Evolutionary conservation across 2,113 vertebrate species (phyloP).

Genomic region (Rissa tridactyla): DNA sequence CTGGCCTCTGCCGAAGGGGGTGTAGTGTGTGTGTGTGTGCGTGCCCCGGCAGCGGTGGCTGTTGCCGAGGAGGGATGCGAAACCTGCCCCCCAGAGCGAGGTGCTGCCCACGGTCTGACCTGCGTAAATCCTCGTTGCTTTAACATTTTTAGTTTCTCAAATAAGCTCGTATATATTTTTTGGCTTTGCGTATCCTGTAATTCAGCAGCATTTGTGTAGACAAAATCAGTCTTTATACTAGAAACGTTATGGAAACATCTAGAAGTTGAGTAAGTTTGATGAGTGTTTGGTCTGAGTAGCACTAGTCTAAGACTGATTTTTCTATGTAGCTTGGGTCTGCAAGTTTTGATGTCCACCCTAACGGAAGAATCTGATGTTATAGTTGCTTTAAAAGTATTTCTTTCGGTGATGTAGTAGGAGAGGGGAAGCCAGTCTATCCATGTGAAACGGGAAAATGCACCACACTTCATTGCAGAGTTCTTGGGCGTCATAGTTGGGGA

Average conservation of each 20-base stretch:
- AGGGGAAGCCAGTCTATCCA: rapidly evolving
- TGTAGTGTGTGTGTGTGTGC: background rate
- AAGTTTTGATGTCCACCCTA: background rate
- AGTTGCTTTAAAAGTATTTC: background rate
- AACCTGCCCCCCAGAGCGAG: background rate
- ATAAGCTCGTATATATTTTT: rapidly evolving
- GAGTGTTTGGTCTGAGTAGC: background rate
- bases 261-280: background rate
- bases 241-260: background rate
- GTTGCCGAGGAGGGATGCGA: background rate
- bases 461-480: rapidly evolving
- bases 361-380: background rate
- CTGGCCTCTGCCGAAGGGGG: too few species aligned
- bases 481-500: rapidly evolving
- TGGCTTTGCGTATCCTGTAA: rapidly evolving
- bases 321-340: rapidly evolving
- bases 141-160: rapidly evolving
- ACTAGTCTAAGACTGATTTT: background rate
- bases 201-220: background rate
- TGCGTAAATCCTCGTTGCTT: rapidly evolving
- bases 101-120: rapidly evolving
- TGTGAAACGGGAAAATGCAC: background rate
- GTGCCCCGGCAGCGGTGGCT: background rate
- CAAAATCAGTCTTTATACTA: rapidly evolving
- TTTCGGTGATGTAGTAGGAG: background rate